Base-by-base conservation (phyloP, 2,888 invertebrate species). In the Vanessa cardui region DNA sequence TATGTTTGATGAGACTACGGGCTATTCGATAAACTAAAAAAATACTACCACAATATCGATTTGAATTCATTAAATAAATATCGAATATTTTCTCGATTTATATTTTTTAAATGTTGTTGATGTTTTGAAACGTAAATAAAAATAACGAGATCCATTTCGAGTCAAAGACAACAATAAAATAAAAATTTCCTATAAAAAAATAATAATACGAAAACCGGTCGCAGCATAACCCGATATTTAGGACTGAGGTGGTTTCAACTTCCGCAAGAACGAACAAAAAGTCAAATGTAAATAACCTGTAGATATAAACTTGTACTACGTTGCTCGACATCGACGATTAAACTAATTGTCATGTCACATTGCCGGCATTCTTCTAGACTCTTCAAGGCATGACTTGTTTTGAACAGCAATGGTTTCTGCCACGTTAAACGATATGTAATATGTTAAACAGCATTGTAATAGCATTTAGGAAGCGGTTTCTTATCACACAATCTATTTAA, bases 281-380 rank as follows among this genome's bases (percentile, higher is more conserved):
- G 92, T 91, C 91, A 91, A 89, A 90, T 90, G 91, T 92, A 89
- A 92, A 92, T 83, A 92, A 92, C 92, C 90, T 91, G 84, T 85
- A 83, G 81, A 78, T 79, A 80, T 78, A 76, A 75, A 82, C 79
- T 78, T 39, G 80, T 81, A 84, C 82, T 80, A 82, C 80, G 80
- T 80, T 79, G 81, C 73, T 78, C 78, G 80, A 83, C 81, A 75
- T 58, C 75, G 68, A 61, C 75, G 77, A 80, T 80, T 78, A 76
- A 78, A 77, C 75, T 79, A 74, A 71, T 76, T 78, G 74, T 68
- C 71, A 72, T 71, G 72, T 73, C 71, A 74, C 83, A 86, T 80
- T 75, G 78, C 83, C 78, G 71, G 74, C 73, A 73, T 72, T 76
- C 74, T 68, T 75, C 70, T 68, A 69, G 73, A 72, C 68, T 67